phyloP scores from a whole-genome alignment of 2,113 vertebrate genomes.

The Lepidothrix coronata region DNA sequence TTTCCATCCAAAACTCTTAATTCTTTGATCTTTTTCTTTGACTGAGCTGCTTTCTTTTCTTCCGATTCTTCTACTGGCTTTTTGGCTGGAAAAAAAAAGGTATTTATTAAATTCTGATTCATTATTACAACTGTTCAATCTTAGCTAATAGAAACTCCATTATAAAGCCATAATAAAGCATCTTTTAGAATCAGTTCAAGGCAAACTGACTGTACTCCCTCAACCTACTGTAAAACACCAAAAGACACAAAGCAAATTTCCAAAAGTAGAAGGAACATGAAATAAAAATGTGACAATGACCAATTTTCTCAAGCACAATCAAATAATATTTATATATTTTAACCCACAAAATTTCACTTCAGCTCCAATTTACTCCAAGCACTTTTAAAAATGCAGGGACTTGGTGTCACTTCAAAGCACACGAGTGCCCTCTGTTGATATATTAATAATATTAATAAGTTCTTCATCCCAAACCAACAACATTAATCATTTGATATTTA shows the following conservation, averaged over 20 bases:
- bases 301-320: not conserved
- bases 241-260: not conserved
- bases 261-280: not conserved
- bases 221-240: not conserved
- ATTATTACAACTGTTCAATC: not conserved
- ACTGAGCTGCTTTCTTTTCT: constrained; percentile 73
- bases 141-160: not conserved
- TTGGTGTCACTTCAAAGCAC: not conserved
- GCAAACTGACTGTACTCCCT: not conserved
- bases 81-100: constrained; percentile 80
- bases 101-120: not conserved
- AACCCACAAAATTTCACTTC: not conserved
- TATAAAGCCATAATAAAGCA: not conserved
- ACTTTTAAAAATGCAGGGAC: not conserved
- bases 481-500: not conserved
- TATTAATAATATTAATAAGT: not conserved
- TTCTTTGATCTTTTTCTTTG: constrained; percentile 93
- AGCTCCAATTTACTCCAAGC: not conserved
- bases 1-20: constrained; percentile 90
- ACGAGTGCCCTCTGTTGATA: constrained; percentile 42
- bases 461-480: not conserved
- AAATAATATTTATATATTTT: not conserved
- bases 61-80: constrained; percentile 82
- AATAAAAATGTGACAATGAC: not conserved
- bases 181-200: not conserved